These are phyloP conservation scores for Dicaeum eximium DNA, from an alignment of 2,113 vertebrate species.

Conservation along the genomic window DNA sequence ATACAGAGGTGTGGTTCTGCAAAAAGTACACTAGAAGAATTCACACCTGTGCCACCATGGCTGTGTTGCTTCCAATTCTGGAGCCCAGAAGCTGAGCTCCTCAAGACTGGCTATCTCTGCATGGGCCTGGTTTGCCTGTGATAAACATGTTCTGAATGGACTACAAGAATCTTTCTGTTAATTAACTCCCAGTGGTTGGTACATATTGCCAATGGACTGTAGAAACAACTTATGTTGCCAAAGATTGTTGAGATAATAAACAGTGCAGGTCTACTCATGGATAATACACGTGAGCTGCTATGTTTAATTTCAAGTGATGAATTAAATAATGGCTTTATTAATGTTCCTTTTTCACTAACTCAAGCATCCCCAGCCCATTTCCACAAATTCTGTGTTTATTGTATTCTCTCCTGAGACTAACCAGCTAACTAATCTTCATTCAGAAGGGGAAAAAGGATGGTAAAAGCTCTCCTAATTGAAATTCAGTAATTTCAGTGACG, in stretches of 20 bases:
- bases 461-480: not conserved
- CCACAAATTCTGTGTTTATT: not conserved
- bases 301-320: not conserved
- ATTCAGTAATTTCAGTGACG: not conserved
- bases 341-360: not conserved
- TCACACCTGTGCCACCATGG: not conserved
- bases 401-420: not conserved
- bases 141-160: not conserved
- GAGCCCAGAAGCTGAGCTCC: not conserved
- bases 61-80: not conserved
- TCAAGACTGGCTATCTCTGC: not conserved
- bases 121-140: not conserved
- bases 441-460: not conserved
- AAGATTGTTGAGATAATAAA: slow-evolving; percentile 9
- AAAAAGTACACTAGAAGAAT: not conserved
- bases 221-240: not conserved
- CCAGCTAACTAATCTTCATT: slow-evolving; percentile 11
- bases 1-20: not conserved
- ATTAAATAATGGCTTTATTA: not conserved
- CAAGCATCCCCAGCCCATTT: not conserved
- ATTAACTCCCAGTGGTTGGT: not conserved
- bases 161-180: not conserved
- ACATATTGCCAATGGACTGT: not conserved
- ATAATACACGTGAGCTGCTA: not conserved
- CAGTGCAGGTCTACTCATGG: not conserved